Evolutionary conservation across 2,113 vertebrate genomes (phyloP), one percentile per base, ranked within the genome.

Genomic region (Cephalopholis sonnerati): DNA sequence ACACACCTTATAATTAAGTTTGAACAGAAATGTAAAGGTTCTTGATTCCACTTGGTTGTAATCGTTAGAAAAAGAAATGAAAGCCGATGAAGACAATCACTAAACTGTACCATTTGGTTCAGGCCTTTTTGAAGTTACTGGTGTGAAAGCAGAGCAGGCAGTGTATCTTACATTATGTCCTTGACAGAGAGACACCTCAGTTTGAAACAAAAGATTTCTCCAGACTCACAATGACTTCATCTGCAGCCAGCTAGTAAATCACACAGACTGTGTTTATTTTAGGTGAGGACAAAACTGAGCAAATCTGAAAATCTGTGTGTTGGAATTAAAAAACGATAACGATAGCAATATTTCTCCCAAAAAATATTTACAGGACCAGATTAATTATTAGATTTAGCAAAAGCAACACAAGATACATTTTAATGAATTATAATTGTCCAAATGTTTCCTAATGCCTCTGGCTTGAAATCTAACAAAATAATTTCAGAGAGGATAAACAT

Each of bases 101-200:
- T 13, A 27, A 83, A 76, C 55, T 58, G 32, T 24, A 36, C 15
- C 32, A 71, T 62, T 75, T 71, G 72, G 51, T 57, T 74, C 5
- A 54, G 51, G 57, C 44, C 68, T 72, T 44, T 81, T 51, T 70
- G 13, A 71, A 41, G 59, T 67, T 46, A 4, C 22, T 44, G 36
- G 70, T 67, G 64, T 2, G 18, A 76, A 73, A 68, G 57, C 32
- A 64, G 27, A 85, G 65, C 4, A 20, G 41, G 71, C 29, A 74
- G 17, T 57, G 55, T 4, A 44, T 44, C 0, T 54, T 24, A 25
- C 5, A 0, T 36, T 64, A 0, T 64, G 65, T 79, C 66, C 20
- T 64, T 81, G 51, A 77, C 76, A 61, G 29, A 69, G 62, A 82
- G 64, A 74, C 66, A 58, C 39, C 29, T 77, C 73, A 41, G 48